Conservation (phyloP, 2,113 vertebrate species). For the Neolamprologus cancellatus region DNA sequence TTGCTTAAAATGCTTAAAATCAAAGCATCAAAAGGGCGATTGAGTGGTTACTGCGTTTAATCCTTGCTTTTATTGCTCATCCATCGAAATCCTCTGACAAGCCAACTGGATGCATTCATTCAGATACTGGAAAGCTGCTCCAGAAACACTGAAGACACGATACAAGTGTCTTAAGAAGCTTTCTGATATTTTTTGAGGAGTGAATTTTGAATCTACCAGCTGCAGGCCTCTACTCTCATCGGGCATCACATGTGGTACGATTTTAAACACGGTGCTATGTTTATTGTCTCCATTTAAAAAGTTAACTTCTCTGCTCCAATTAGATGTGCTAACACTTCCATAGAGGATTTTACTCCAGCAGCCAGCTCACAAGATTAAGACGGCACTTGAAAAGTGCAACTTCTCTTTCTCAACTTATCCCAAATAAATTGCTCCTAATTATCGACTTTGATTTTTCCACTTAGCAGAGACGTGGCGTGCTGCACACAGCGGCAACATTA, state of each 20-base stretch:
- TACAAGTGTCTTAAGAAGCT: not conserved
- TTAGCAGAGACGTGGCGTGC: not conserved
- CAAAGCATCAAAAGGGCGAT: not conserved
- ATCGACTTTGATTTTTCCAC: constrained; percentile 15
- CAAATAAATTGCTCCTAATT: constrained; percentile 4
- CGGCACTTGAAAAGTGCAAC: constrained; percentile 51
- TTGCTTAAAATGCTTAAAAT: not conserved
- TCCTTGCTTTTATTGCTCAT: not conserved
- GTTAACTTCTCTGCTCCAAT: not conserved
- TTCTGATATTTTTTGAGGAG: not conserved
- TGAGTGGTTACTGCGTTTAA: not conserved
- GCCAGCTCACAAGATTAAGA: not conserved
- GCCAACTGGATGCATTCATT: not conserved
- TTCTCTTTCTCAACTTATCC: not conserved
- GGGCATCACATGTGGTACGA: not conserved
- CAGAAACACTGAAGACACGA: not conserved
- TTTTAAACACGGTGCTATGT: not conserved
- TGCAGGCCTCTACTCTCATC: not conserved
- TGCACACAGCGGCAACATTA: not conserved
- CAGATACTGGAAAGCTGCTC: not conserved
- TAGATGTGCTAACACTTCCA: not conserved
- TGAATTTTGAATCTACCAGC: not conserved
- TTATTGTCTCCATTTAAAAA: not conserved
- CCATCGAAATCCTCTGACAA: not conserved
- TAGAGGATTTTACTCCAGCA: not conserved